Conservation (phyloP, 2,888 invertebrate species). For the Leucophenga maculata region DNA sequence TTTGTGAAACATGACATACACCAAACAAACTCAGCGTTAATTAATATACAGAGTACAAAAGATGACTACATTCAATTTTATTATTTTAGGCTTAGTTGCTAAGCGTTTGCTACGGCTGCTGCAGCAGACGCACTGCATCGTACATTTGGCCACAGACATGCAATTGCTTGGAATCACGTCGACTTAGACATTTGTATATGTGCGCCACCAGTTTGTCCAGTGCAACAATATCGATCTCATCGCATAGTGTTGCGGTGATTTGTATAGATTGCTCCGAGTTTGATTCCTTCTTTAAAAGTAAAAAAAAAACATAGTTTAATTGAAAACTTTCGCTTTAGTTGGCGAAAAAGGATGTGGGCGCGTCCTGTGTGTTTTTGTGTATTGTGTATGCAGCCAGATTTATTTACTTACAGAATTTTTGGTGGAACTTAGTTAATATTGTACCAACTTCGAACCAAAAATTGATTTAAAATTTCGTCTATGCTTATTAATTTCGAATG, state of each 20-base stretch:
- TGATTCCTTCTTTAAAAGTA: slow-evolving; percentile 43
- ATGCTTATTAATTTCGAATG: neutral
- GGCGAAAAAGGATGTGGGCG: neutral
- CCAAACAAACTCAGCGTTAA: no score
- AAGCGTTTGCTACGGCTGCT: slow-evolving; percentile 30
- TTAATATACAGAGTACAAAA: no score
- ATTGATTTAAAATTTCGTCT: neutral
- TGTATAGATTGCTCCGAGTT: slow-evolving; percentile 46
- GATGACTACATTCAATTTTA: slow-evolving; percentile 28
- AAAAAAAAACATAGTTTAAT: neutral
- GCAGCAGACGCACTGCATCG: slow-evolving; percentile 72
- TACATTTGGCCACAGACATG: slow-evolving; percentile 73
- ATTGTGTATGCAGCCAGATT: no score
- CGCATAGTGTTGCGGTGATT: slow-evolving; percentile 63
- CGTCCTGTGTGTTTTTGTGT: slow-evolving; percentile 8
- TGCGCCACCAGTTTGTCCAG: slow-evolving; percentile 71
- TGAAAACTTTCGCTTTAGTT: no score
- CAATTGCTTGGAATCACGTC: slow-evolving; percentile 68
- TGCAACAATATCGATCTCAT: slow-evolving; percentile 64
- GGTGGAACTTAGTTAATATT: no score
- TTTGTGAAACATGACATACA: no score
- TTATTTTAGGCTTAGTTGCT: slow-evolving; percentile 41
- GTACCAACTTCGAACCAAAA: no score
- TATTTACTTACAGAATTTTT: no score
- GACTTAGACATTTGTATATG: slow-evolving; percentile 70